Evolutionary conservation across 2,888 invertebrate genomes (phyloP).

Genomic region (Sepiola atlantica): DNA sequence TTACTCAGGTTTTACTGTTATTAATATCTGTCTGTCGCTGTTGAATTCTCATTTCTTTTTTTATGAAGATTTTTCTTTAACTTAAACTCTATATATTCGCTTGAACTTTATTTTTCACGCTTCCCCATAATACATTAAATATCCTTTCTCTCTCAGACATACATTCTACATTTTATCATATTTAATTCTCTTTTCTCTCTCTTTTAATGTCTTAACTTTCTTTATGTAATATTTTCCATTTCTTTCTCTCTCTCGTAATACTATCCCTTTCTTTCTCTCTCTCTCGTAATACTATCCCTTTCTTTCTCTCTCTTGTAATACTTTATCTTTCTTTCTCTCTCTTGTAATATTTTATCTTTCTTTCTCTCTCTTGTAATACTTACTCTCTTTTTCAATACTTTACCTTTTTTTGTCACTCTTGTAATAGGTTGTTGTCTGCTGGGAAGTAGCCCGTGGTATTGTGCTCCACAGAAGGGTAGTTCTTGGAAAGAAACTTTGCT

Average conservation of each 20-base stretch:
- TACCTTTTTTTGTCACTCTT: neutral
- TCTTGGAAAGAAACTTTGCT: too few relatives aligned
- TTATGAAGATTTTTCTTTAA: neutral
- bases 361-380: too few relatives aligned
- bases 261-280: neutral
- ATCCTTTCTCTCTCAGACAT: too few relatives aligned
- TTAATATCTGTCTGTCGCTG: neutral
- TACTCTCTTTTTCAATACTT: neutral
- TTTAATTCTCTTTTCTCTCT: neutral
- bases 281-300: rapidly evolving
- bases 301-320: neutral
- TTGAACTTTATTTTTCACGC: neutral
- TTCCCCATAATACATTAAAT: neutral
- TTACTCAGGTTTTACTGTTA: neutral
- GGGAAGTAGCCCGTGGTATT: too few relatives aligned
- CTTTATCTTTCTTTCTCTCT: neutral
- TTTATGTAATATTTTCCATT: neutral
- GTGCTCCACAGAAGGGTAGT: too few relatives aligned
- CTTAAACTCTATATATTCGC: neutral
- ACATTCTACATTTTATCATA: too few relatives aligned
- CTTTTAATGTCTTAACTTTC: neutral
- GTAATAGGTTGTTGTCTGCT: too few relatives aligned
- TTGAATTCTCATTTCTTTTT: neutral
- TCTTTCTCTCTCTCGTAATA: neutral
- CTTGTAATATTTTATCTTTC: neutral